Evolutionary conservation across 2,113 vertebrate genomes (phyloP).

Genomic region (Anhinga anhinga): DNA sequence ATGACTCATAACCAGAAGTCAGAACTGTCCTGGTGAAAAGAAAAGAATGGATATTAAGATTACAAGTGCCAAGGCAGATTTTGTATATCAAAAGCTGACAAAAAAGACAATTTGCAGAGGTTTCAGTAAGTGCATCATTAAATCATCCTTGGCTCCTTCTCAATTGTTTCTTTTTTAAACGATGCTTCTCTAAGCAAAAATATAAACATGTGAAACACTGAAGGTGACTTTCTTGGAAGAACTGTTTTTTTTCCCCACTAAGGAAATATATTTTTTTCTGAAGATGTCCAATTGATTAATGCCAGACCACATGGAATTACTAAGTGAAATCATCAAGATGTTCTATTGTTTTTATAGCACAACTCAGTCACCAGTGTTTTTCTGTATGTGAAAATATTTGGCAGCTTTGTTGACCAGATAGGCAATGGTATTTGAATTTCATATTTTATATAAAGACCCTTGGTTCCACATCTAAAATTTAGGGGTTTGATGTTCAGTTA

Average conservation of each 20-base stretch:
- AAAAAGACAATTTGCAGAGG: slow-evolving; percentile 52
- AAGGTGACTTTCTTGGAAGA: slow-evolving; percentile 69
- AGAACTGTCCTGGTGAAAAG: slow-evolving; percentile 29
- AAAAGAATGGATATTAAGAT: slow-evolving; percentile 32
- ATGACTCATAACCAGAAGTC: slow-evolving; percentile 41
- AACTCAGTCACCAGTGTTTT: slow-evolving; percentile 42
- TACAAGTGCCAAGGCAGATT: slow-evolving; percentile 44
- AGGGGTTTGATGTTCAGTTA: not conserved
- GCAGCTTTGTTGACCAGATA: slow-evolving; percentile 19
- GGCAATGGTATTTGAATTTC: not conserved
- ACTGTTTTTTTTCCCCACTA: not conserved
- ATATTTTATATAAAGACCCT: not conserved
- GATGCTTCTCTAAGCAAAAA: slow-evolving; percentile 68
- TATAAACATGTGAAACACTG: slow-evolving; percentile 54
- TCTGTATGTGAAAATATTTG: slow-evolving; percentile 39
- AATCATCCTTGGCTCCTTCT: slow-evolving; percentile 60
- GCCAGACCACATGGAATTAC: slow-evolving; percentile 42
- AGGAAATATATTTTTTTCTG: slow-evolving; percentile 47
- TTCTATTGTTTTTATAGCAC: slow-evolving; percentile 61
- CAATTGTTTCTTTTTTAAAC: not conserved
- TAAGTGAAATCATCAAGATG: slow-evolving; percentile 50
- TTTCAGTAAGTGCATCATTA: slow-evolving; percentile 44
- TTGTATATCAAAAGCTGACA: slow-evolving; percentile 36
- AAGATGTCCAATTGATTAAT: slow-evolving; percentile 67
- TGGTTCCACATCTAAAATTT: slow-evolving; percentile 9